Base-by-base conservation (phyloP, 1,140 invertebrate species). In the Nautilus pompilius region DNA sequence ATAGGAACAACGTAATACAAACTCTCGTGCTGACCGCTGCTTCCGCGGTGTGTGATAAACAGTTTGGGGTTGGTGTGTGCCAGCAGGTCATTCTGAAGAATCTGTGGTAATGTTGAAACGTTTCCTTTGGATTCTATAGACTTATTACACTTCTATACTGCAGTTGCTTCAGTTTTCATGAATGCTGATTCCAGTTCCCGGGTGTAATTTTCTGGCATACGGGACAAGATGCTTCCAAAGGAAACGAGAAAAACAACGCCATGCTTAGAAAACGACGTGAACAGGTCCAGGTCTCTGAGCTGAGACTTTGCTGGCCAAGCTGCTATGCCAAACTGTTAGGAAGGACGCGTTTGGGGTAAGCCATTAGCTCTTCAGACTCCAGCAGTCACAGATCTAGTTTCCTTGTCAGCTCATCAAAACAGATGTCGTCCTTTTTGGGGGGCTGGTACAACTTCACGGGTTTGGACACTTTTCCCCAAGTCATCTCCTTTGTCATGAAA, bases 51-150 rank as follows among this genome's bases (percentile, higher is more conserved):
- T 2, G 68, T 71, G 20, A 75, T 66, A 26, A 75, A 70, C 26
- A 69, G 46, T 32, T 63, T 67, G 2, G 67, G 68, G n/a, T 68
- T 69, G 20, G 87, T 86, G 80, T 92, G 89, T 57, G 81, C 88
- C 33, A 75, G 32, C 41, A 75, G 34, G 29, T 70, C 71, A 59
- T 69, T 71, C 54, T 75, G 73, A 5, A 71, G 71, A 24, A 75
- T 22, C 73, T 71, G 73, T 10, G 56, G 24, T 2, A 58, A 60
- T 1, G 57, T 55, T 6, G 71, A 15, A 5, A 71, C 58, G 54
- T 70, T 68, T 17, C 22, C 36, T 4, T 65, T 29, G 24, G 65
- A 20, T 20, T 49, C 30, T 49, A 49, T 33, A 0, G 45, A 28
- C 1, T 59, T 33, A 20, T 62, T 60, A 22, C 49, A 32, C 54